Evolutionary conservation across 2,888 invertebrate genomes (phyloP).

Genomic region (Callosobruchus maculatus): DNA sequence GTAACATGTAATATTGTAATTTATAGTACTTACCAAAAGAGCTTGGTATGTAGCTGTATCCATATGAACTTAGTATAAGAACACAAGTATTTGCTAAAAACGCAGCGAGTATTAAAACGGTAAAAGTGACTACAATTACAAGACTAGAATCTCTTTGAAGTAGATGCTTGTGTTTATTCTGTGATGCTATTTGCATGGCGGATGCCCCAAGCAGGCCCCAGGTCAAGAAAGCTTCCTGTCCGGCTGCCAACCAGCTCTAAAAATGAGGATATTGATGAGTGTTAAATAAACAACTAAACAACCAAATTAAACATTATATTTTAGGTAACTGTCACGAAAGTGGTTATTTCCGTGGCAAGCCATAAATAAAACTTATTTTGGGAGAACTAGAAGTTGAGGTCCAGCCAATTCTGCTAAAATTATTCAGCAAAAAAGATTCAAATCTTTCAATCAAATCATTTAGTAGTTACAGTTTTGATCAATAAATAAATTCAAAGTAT

Average conservation of each 20-base stretch:
- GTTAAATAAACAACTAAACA: too few species aligned
- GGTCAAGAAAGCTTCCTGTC: constrained; percentile 82
- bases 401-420: too few species aligned
- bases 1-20: too few species aligned
- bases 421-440: too few species aligned
- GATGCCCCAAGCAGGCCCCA: constrained; percentile 83
- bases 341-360: too few species aligned
- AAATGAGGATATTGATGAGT: constrained; percentile 29
- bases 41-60: constrained; percentile 73
- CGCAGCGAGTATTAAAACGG: constrained; percentile 70
- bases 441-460: too few species aligned
- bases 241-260: constrained; percentile 85
- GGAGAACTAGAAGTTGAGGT: too few species aligned
- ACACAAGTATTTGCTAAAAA: constrained; percentile 81
- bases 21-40: constrained; percentile 70
- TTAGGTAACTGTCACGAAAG: too few species aligned
- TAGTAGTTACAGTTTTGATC: too few species aligned
- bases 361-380: too few species aligned
- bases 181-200: constrained; percentile 75
- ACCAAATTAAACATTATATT: too few species aligned
- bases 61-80: constrained; percentile 70
- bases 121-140: constrained; percentile 68
- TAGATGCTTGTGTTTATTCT: constrained; percentile 67
- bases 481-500: too few species aligned
- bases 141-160: constrained; percentile 62